Evolutionary conservation across 2,113 vertebrate species (phyloP), one percentile per base, ranked within the genome.

Genomic region (Sapayoa aenigma): DNA sequence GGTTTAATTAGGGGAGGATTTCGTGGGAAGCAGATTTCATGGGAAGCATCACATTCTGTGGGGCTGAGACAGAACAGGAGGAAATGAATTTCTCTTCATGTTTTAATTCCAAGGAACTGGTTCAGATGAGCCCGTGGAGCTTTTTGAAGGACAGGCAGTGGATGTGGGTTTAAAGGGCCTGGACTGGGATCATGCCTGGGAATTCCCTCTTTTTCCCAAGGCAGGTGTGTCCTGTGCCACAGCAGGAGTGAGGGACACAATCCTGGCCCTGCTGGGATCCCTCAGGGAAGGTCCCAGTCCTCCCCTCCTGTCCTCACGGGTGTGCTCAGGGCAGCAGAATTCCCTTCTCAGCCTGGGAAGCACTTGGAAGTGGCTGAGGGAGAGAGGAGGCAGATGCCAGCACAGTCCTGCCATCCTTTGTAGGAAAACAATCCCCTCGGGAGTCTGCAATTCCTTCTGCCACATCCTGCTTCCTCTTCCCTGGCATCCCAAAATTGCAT

Each of bases 401-500:
- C 33, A 4, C 28, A 15, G 11, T 6, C 42, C 55, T 46, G n/a
- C 4, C 3, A 20, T 31, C 2, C 47, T 31, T 11, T 0, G 0
- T 0, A 20, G 60, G 4, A 35, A 9, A 30, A 9, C 46, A 2
- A 7, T 12, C 50, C 46, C 24, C 0, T 10, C 17, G 33, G 18
- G 3, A 2, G 5, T 25, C 27, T 35, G n/a, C 0, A 8, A 5
- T 23, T 27, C 35, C 81, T 12, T 5, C 6, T 3, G 69, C 44
- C 16, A 1, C 0, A 13, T 27, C 12, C 0, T 1, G 9, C 9
- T 13, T 2, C 1, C 49, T 4, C 11, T 6, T 15, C 49, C 35
- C 21, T 24, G 24, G 9, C 33, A 11, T 33, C 63, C 16, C 6
- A 41, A 6, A 9, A 23, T 8, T 10, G 5, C 18, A 19, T 39